These are phyloP conservation scores for Oryzias curvinotus DNA, from an alignment of 2,113 vertebrate species.

Conservation along the genomic window DNA sequence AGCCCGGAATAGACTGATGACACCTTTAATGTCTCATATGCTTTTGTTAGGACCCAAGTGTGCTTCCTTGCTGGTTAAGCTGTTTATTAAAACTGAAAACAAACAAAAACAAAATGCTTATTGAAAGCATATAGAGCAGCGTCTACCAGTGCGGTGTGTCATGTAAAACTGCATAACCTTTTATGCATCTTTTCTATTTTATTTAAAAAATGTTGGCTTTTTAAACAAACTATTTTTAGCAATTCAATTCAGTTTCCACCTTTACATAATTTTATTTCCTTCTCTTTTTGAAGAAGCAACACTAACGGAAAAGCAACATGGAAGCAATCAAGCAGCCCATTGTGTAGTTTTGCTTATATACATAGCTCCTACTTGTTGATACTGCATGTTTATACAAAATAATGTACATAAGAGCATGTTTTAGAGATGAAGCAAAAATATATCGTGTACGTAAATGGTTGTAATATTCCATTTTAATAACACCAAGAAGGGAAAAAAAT, in stretches of 20 bases:
- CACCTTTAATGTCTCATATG: conserved; percentile 4
- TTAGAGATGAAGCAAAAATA: conserved; percentile 81
- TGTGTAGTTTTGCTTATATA: conserved; percentile 82
- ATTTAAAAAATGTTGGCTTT: conserved; percentile 39
- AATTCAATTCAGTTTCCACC: conserved; percentile 36
- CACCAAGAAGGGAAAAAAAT: conserved; percentile 69
- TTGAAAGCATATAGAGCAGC: conserved; percentile 18
- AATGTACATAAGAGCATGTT: conserved; percentile 89
- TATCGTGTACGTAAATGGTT: conserved; percentile 80
- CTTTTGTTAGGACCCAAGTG: conserved; percentile 3
- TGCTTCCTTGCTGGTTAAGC: conserved; percentile 6
- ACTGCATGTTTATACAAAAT: conserved; percentile 86
- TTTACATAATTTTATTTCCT: conserved; percentile 10
- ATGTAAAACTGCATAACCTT: conserved; percentile 30
- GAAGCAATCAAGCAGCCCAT: conserved; percentile 76
- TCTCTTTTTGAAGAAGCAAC: conserved; percentile 61
- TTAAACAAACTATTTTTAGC: conserved; percentile 11
- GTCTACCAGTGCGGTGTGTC: conserved; percentile 33
- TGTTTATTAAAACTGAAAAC: conserved; percentile 3
- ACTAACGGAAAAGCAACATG: conserved; percentile 74
- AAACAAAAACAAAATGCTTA: conserved; percentile 5
- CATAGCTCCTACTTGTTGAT: conserved; percentile 79
- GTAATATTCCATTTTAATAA: conserved; percentile 84
- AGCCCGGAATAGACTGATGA: conserved; percentile 14
- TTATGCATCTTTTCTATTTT: conserved; percentile 25